These are phyloP conservation scores for Coreius guichenoti DNA, from an alignment of 2,797 vertebrate genomes.

Conservation along the genomic window DNA sequence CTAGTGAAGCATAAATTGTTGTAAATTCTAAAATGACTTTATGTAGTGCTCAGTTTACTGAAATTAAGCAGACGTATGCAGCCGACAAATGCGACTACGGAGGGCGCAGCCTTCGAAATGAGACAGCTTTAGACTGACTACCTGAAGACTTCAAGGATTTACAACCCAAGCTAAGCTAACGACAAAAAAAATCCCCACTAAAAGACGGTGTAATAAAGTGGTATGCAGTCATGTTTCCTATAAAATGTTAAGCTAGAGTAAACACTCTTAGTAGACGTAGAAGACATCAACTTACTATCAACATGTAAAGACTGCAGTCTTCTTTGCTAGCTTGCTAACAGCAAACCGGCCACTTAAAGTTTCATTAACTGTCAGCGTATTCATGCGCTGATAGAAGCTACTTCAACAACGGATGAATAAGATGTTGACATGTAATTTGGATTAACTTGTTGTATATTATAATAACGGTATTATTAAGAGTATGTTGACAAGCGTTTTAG, in stretches of 20 bases:
- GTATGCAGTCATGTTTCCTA: neutral
- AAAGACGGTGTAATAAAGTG: neutral
- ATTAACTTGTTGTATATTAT: neutral
- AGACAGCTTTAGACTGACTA: neutral
- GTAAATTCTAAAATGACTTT: no score
- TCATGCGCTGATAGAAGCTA: neutral
- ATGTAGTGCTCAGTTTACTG: no score
- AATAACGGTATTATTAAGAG: no score
- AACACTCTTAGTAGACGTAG: neutral
- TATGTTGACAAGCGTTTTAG: fast-evolving
- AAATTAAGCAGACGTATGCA: no score
- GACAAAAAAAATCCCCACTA: neutral
- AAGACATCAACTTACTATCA: neutral
- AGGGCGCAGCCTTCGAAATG: no score
- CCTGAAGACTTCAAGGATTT: neutral
- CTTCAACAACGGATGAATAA: no score
- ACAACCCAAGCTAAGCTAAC: neutral
- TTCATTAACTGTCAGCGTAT: neutral
- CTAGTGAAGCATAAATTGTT: no score
- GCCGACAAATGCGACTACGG: no score
- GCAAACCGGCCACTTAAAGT: slow-evolving; percentile 20
- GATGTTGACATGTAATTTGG: neutral
- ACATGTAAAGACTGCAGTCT: neutral
- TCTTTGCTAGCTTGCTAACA: slow-evolving; percentile 23
- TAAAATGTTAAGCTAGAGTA: neutral